A percentile compares a stretch with the other conserved stretches of the same genome.
Evolutionary conservation across 2,888 invertebrate genomes (phyloP).

Genomic region (Smittia sp.): DNA sequence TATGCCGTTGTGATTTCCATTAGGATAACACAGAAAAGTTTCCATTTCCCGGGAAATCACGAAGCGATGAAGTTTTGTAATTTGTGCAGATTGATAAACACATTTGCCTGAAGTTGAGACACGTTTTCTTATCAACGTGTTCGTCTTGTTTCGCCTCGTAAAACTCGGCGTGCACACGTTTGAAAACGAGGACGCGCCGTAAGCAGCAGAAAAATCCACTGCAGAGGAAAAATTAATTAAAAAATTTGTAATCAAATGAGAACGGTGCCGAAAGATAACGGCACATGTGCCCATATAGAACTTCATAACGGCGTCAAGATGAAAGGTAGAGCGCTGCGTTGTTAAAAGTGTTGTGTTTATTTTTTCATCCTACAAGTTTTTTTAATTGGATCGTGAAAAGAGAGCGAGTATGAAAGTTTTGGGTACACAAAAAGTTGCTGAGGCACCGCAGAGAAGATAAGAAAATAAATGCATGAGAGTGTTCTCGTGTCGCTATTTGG

Average conservation of each 20-base stretch:
- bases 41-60: no score
- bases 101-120: neutral
- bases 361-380: neutral
- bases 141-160: neutral
- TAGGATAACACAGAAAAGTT: no score
- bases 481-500: neutral
- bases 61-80: no score
- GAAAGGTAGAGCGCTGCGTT: neutral
- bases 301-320: neutral
- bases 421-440: neutral
- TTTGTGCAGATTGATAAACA: no score
- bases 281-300: conserved; percentile 7
- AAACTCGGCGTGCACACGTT: neutral
- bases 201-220: neutral
- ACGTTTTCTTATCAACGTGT: neutral
- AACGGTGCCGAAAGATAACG: neutral
- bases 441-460: neutral
- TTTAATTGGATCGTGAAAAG: neutral
- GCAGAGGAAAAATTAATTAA: conserved; percentile 31
- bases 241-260: conserved; percentile 34
- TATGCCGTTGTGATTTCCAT: no score
- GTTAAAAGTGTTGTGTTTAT: no score
- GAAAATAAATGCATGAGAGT: neutral
- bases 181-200: neutral
- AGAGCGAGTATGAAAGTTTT: no score